These are phyloP conservation scores for Ooceraea biroi DNA, from an alignment of 1,140 invertebrate genomes.

Conservation along the genomic window DNA sequence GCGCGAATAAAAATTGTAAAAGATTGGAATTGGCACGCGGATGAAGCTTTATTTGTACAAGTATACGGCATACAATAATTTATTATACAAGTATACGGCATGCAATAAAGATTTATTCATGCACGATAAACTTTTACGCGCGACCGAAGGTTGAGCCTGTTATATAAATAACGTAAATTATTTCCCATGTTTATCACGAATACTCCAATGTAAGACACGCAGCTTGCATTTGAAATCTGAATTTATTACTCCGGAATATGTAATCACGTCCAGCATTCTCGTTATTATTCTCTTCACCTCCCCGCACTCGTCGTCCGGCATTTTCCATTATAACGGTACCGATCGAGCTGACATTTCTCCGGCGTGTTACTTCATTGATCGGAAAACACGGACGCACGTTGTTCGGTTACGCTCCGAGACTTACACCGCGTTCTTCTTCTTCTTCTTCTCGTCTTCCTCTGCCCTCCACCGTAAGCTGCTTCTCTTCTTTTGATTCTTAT, in stretches of 20 bases:
- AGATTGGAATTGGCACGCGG: not conserved
- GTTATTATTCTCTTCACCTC: constrained; percentile 41
- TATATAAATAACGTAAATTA: no score
- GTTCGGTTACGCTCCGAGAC: constrained; percentile 77
- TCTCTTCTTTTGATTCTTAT: constrained; percentile 53
- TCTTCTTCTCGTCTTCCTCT: constrained; percentile 55
- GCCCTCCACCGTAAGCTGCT: constrained; percentile 16
- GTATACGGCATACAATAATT: not conserved
- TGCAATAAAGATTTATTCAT: no score
- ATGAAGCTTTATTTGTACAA: not conserved
- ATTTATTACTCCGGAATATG: not conserved
- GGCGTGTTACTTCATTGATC: constrained; percentile 55
- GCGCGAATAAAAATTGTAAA: not conserved
- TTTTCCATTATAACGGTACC: constrained; percentile 3
- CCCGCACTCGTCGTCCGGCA: not conserved
- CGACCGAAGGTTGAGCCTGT: no score
- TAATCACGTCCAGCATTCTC: not conserved
- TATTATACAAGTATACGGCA: no score
- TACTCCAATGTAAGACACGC: not conserved
- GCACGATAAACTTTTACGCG: no score
- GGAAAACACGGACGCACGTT: constrained; percentile 4
- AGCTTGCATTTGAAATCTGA: not conserved
- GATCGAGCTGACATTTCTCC: constrained; percentile 13
- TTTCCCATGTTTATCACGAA: no score
- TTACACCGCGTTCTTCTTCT: constrained; percentile 56